These are phyloP conservation scores for Rhipidura dahli DNA, from an alignment of 2,113 vertebrate genomes.

Conservation along the genomic window DNA sequence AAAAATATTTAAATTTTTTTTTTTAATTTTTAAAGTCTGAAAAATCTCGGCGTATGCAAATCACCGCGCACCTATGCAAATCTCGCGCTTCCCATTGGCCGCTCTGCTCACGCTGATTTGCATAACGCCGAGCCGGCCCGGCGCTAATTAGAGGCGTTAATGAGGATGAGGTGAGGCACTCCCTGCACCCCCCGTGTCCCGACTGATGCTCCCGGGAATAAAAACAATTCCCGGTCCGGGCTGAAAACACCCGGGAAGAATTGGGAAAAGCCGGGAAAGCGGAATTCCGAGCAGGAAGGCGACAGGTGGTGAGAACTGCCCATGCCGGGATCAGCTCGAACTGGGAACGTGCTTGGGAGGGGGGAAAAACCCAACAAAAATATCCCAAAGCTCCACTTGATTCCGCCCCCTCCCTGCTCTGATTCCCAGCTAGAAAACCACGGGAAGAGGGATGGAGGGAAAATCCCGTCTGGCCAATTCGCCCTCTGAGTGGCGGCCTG, in stretches of 20 bases:
- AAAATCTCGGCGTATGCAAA: not conserved
- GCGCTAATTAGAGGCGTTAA: not conserved
- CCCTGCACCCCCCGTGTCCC: not conserved
- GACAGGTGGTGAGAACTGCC: not conserved
- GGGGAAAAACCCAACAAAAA: not conserved
- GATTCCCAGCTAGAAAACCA: not conserved
- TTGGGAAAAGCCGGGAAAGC: not conserved
- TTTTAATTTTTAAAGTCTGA: no score
- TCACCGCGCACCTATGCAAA: not conserved
- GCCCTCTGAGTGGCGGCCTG: not conserved
- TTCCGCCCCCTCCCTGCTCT: not conserved
- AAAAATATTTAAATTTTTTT: no score
- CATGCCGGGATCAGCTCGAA: not conserved
- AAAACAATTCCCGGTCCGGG: conserved; percentile 17
- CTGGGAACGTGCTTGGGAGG: not conserved
- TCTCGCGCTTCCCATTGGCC: not conserved
- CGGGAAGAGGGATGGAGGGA: not conserved
- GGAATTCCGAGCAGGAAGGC: rapidly evolving
- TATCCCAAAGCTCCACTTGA: not conserved
- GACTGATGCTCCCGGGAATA: not conserved
- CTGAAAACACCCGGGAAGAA: not conserved
- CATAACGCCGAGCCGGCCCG: not conserved
- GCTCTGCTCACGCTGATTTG: not conserved
- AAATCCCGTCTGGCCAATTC: not conserved
- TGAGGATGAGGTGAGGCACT: not conserved